Evolutionary conservation across 30 jellyfish, hydroid and myxozoan genomes (phyloP), one percentile per base, ranked within the genome.

Genomic region (Turritopsis rubra): DNA sequence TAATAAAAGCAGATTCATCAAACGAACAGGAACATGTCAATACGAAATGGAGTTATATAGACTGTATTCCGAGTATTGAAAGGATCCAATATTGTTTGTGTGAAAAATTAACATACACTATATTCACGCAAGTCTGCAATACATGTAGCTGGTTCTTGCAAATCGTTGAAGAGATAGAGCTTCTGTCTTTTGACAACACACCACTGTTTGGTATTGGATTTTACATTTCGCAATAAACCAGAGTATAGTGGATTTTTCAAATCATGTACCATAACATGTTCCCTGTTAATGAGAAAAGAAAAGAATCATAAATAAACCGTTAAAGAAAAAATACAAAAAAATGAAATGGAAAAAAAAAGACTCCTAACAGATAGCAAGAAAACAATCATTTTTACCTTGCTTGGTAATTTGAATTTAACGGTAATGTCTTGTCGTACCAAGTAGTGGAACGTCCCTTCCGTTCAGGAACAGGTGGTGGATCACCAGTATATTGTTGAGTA

Each of bases 381-480:
- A 27, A 7, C 0, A 68, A 68, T 22, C 16, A 68, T 0, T n/a
- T 23, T 7, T 89, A 75, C 89, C 87, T 54, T 22, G 81, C 41
- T 16, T 65, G 84, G 26, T 80, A 28, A 18, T 85, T 82, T 0
- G 81, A 54, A 7, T 84, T 89, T 18, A 54, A 78, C 0, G 53
- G 85, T 1, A 65, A 66, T 28, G 83, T 70, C n/a, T 83, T 79
- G 29, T 78, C 76, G 1, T 72, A 20, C 22, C 28, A 9, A 41
- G 70, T 1, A 0, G 85, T 20, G 0, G 90, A 71, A 13, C 91
- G 84, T 71, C 81, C 82, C 17, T 90, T 77, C 54, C 97, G 29
- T 22, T 90, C 95, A 0, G 97, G 97, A 53, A 90, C 81, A 18
- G 97, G 95, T 21, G 97, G 97, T 28, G 95, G 90, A 18, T 24